Evolutionary conservation across 2,797 vertebrate genomes (phyloP), one percentile per base, ranked within the genome.

Genomic region (Xerus rutilus): DNA sequence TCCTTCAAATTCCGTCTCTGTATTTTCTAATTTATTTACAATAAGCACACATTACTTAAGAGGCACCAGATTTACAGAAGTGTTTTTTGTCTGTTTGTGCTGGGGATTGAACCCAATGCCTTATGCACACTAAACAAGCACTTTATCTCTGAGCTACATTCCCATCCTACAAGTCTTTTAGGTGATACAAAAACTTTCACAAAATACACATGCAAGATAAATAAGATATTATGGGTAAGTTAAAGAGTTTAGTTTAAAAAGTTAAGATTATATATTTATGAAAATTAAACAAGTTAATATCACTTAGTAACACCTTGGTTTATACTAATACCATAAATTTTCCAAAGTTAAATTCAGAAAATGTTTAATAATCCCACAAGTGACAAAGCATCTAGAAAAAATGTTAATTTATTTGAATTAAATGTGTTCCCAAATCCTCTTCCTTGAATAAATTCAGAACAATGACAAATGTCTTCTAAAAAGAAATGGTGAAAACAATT

Each of bases 401-500:
- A 90, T 18, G 1, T 39, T 47, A 78, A 89, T 39, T 39, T 39
- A 73, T 62, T 97, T 94, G 67, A 86, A 89, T 73, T 62, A 81
- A 94, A n/a, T 57, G 20, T 70, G 39, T 76, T 57, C 45, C 12
- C 1, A 92, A 86, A 89, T 59, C 32, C 6, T 88, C 25, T 52
- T 52, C 30, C 25, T n/a, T 92, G 32, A 86, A 77, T n/a, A 64
- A 84, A 94, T 79, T 91, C 23, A 91, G n/a, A 86, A 82, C 25
- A 89, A 95, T 59, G 17, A 84, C 14, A 95, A 91, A 73, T 62
- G 17, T 30, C 39, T 73, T 79, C 15, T 78, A 67, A 54, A 23
- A 25, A 89, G 49, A 93, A 94, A 72, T 5, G 35, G 43, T 88
- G 32, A 86, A 92, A 86, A 76, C 47, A 81, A 91, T 64, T 85